Evolutionary conservation across 2,888 invertebrate genomes (phyloP), one percentile per base, ranked within the genome.

Genomic region (Rhodophaea formosa): DNA sequence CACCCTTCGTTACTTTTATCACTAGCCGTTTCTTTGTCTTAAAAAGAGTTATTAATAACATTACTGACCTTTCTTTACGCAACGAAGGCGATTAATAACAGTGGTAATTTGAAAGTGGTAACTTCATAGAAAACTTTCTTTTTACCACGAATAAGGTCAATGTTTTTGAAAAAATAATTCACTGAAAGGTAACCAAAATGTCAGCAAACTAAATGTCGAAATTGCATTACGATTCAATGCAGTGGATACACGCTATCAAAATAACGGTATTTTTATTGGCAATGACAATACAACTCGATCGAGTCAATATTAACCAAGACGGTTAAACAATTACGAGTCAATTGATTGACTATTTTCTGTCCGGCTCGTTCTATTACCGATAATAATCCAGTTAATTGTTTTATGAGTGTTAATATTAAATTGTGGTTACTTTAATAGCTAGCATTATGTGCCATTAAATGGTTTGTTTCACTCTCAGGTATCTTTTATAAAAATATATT

Each of bases 321-420:
- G 12, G 23, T 46, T 46, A 23, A 46, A 23, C 46, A 23, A 46
- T 46, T 46, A 46, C 12, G 7, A 46, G n/a, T 46, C 46, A 23
- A 46, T 46, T 29, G 12, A 12, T n/a, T 2, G 45, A 17, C 45
- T 17, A 8, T 45, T 3, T 17, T 45, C 12, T 16, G 15, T 16
- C 8, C 3, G 6, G 15, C 8, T 16, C 5, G 7, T 46, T 45
- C 45, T 23, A 45, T 23, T 45, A 23, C 14, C 14, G 14, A 15
- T 44, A 44, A 44, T 15, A 23, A 45, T 23, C 12, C 12, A 23
- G 35, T 10, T 23, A 35, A 35, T 23, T 45, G 15, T 45, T 45
- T 45, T 45, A 45, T 29, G 23, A 23, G 12, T 17, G 23, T 12
- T 46, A 39, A 35, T 35, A 35, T 3, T 7, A 35, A 39, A 39